Base-by-base conservation (phyloP, 37 sponge, comb jelly and placozoan genomes). In the Haliclona indistincta region DNA sequence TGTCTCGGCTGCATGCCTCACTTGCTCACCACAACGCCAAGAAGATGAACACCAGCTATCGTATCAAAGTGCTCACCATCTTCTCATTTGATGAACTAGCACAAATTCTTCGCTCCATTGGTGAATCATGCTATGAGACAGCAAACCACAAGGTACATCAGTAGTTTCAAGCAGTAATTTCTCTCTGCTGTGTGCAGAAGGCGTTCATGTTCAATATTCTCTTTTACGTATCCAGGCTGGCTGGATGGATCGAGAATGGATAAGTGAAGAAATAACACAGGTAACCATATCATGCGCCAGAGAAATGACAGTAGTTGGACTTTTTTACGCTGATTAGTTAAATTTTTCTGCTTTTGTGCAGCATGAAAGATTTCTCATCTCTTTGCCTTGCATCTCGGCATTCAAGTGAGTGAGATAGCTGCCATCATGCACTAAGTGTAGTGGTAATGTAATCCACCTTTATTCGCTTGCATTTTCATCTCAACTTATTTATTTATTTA, bases 1-100 rank as follows among this genome's bases (percentile, higher is more conserved):
- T 89, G 37, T 67, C 89, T 17, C 26, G 63, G 39, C 63, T 89
- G 26, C 76, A 89, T 68, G 89, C 89, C 15, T 78, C 89, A 40
- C 55, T 89, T n/a, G 80, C 80, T 23, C 55, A 90, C 23, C 94
- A 93, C 0, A 92, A 92, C 51, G 89, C 89, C 26, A 86, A 78
- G 68, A 94, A 94, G 88, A 84, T 93, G 90, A 36, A 86, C 40
- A 78, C 79, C 13, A 93, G 70, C 30, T 89, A 85, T 55, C 71
- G 20, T 5, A 53, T 28, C 29, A 73, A 79, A 35, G 62, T 89
- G 7, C 44, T 83, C 29, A 56, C 26, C 11, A 70, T 63, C 36
- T 56, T 64, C 33, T 39, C 51, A 43, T 17, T 26, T 25, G 64
- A 83, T 29, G 76, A 78, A 33, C 56, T 67, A 25, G 89, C 84